Conservation (phyloP, 2,888 invertebrate genomes). For the Serrognathus titanus region DNA sequence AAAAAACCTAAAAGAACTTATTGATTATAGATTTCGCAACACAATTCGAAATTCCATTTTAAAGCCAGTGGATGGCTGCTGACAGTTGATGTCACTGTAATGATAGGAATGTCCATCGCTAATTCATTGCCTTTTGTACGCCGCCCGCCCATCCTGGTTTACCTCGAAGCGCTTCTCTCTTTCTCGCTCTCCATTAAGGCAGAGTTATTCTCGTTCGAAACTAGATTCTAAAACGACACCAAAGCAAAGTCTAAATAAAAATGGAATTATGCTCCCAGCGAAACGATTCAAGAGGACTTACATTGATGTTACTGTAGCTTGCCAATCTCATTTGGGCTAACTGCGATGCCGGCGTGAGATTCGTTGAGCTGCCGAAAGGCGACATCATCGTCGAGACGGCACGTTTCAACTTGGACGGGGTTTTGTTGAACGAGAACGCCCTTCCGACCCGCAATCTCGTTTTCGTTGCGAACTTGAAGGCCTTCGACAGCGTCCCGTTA, state of each 20-base stretch:
- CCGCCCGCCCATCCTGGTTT: no score
- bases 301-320: constrained; percentile 82
- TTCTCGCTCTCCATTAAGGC: no score
- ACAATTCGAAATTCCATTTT: no score
- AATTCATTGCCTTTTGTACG: no score
- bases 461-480: constrained; percentile 82
- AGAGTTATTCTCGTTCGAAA: background rate
- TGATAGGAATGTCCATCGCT: no score
- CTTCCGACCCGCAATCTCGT: constrained; percentile 86
- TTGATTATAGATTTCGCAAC: no score
- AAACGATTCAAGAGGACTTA: constrained; percentile 49
- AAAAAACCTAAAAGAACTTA: no score
- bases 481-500: constrained; percentile 84
- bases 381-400: constrained; percentile 94
- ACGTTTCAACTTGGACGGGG: constrained; percentile 88
- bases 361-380: constrained; percentile 82
- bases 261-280: background rate
- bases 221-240: constrained; percentile 4
- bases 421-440: constrained; percentile 93
- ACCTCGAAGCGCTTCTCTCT: no score
- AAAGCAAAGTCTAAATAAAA: constrained; percentile 5
- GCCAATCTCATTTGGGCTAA: constrained; percentile 82
- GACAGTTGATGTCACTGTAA: no score
- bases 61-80: no score
- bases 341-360: constrained; percentile 78